These are phyloP conservation scores for Sula dactylatra DNA, from an alignment of 2,113 vertebrate species.

Conservation along the genomic window DNA sequence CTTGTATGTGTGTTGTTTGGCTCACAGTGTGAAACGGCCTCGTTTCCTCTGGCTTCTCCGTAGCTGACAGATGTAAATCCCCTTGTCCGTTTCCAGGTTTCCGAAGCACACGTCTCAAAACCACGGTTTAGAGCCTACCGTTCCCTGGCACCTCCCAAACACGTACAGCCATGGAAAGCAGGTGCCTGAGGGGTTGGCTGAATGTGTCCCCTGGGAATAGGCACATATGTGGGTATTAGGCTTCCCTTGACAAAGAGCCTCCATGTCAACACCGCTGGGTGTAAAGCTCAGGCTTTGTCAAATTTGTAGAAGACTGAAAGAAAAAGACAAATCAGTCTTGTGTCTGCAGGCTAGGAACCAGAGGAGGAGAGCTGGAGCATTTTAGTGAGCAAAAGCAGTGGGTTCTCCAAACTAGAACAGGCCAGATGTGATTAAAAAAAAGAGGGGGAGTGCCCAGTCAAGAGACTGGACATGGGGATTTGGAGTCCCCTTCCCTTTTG, in stretches of 20 bases:
- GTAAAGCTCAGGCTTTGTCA: background rate
- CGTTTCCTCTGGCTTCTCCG: background rate
- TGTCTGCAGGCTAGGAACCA: background rate
- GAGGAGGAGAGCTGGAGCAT: background rate
- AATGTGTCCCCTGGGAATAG: background rate
- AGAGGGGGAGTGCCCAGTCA: background rate
- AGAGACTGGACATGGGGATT: background rate
- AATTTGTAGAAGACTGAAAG: background rate
- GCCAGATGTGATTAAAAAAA: background rate
- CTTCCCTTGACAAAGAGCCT: background rate
- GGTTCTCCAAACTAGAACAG: background rate
- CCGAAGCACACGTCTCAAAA: background rate
- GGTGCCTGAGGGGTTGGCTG: background rate
- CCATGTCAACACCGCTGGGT: accelerated
- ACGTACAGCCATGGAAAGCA: background rate
- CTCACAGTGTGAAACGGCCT: background rate
- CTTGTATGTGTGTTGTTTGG: background rate
- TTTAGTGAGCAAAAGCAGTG: background rate
- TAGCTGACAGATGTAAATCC: background rate
- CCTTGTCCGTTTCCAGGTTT: background rate
- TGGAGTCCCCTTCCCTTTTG: background rate
- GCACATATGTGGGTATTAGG: background rate
- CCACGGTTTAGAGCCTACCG: background rate
- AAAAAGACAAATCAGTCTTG: background rate
- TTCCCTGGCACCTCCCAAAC: constrained; percentile 27